A percentile compares a stretch with the other conserved stretches of the same genome.
phyloP scores from a whole-genome alignment of 2,113 vertebrate species.

The Tragelaphus scriptus region DNA sequence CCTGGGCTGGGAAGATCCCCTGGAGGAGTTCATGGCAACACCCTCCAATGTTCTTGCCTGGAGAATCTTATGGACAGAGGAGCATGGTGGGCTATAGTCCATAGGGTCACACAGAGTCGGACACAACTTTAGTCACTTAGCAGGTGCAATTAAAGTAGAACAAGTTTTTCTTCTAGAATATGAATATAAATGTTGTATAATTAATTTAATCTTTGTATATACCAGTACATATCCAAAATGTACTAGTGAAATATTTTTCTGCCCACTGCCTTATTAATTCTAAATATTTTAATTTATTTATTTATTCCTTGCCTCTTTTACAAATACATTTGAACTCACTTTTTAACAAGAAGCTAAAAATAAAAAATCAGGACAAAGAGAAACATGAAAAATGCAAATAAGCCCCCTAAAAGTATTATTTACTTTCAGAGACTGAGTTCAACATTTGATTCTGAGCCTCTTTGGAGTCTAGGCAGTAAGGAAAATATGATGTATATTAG shows the following conservation, averaged over 20 bases:
- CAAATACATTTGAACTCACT: neutral
- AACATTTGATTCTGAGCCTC: neutral
- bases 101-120: neutral
- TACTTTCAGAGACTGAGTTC: neutral
- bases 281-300: neutral
- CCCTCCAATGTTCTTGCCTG: neutral
- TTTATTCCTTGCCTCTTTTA: neutral
- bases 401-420: neutral
- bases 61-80: neutral
- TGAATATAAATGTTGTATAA: neutral
- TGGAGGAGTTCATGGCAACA: neutral
- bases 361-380: neutral
- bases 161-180: neutral
- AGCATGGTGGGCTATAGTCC: neutral
- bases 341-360: neutral
- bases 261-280: neutral
- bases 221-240: neutral
- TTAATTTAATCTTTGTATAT: neutral
- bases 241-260: neutral
- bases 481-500: neutral
- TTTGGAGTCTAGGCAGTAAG: neutral
- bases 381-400: neutral
- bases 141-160: neutral
- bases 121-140: neutral
- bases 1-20: neutral